phyloP scores from a whole-genome alignment of 2,113 vertebrate genomes.

The Ptilorrhoa leucosticta region DNA sequence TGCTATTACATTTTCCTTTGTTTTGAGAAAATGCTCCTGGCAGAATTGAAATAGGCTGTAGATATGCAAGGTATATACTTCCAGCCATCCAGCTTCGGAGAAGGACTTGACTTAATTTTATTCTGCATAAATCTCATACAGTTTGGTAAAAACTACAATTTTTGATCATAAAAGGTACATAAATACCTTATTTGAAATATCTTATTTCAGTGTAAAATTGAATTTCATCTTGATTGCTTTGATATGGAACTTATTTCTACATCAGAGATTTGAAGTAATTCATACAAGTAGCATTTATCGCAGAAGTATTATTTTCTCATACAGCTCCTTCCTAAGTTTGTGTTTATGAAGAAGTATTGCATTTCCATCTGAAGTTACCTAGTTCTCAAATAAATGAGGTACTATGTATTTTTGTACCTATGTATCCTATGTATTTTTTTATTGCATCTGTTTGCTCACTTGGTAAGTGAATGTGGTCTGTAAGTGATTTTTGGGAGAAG shows the following conservation, averaged over 20 bases:
- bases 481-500: neutral
- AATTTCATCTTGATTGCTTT: neutral
- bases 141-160: neutral
- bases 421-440: neutral
- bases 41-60: neutral
- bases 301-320: neutral
- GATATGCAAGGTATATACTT: neutral
- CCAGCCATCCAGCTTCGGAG: accelerated
- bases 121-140: neutral
- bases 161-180: neutral
- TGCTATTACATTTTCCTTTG: neutral
- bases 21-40: neutral
- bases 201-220: neutral
- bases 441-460: neutral
- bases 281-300: neutral
- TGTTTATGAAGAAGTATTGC: neutral
- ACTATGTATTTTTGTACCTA: neutral
- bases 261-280: neutral
- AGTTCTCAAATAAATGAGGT: neutral
- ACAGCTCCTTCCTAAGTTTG: neutral
- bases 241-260: neutral
- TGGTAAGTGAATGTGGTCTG: accelerated
- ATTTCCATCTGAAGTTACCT: neutral
- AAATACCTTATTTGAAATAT: neutral
- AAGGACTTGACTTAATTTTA: neutral